A percentile compares a stretch with the other conserved stretches of the same genome.
These are phyloP conservation scores for Anarhynchus alexandrinus DNA, from an alignment of 2,113 vertebrate genomes.

Conservation along the genomic window DNA sequence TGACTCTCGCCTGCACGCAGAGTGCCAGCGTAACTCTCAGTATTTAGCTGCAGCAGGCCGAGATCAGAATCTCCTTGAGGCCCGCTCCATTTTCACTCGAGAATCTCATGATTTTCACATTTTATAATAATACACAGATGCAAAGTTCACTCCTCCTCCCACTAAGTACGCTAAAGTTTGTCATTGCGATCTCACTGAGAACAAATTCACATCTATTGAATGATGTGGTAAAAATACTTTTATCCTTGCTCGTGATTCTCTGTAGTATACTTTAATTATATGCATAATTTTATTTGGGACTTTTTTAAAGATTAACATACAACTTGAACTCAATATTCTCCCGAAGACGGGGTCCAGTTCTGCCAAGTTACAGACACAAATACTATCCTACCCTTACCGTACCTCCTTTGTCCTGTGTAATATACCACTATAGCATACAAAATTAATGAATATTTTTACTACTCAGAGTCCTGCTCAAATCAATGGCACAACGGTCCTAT, in stretches of 20 bases:
- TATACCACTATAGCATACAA: conserved; percentile 27
- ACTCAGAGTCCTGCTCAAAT: conserved; percentile 25
- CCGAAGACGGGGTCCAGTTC: not conserved
- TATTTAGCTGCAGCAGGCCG: not conserved
- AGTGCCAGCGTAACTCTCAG: not conserved
- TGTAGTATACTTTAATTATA: not conserved
- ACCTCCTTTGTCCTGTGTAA: conserved; percentile 19
- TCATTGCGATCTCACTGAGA: not conserved
- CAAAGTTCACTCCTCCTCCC: not conserved
- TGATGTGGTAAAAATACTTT: conserved; percentile 11
- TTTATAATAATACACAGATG: not conserved
- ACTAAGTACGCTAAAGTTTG: not conserved
- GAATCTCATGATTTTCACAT: not conserved
- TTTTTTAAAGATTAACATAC: conserved; percentile 14
- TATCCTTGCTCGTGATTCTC: conserved; percentile 1
- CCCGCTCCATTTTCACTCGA: not conserved
- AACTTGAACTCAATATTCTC: conserved; percentile 7
- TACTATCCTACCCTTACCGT: not conserved
- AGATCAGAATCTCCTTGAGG: not conserved
- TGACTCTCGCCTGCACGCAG: not conserved
- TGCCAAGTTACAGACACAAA: conserved; percentile 10
- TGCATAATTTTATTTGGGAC: not conserved
- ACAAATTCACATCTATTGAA: not conserved
- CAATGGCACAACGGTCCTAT: conserved; percentile 44
- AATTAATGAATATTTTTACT: conserved; percentile 58